Evolutionary conservation across 2,113 vertebrate species (phyloP).

Genomic region (Dryoscopus gambensis): DNA sequence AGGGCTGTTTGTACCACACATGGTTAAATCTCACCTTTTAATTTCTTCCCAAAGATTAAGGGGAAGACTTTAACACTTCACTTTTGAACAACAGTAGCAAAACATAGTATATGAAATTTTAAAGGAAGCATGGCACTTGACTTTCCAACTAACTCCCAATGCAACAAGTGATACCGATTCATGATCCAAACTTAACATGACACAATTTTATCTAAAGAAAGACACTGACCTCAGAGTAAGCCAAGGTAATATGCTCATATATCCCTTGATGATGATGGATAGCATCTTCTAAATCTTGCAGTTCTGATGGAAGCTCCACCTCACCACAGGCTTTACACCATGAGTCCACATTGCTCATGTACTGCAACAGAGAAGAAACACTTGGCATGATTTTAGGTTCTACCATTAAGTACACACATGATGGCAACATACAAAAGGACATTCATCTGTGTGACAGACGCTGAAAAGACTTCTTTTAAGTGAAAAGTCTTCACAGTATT

Average conservation of each 20-base stretch:
- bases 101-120: not conserved
- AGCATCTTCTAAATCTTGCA: constrained; percentile 95
- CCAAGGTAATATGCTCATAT: constrained; percentile 93
- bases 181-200: not conserved
- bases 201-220: not conserved
- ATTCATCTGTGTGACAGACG: not conserved
- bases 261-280: constrained; percentile 97
- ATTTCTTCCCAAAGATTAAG: not conserved
- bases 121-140: not conserved
- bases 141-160: not conserved
- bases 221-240: constrained; percentile 88
- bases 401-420: not conserved
- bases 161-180: not conserved
- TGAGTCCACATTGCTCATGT: constrained; percentile 95
- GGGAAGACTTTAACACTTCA: not conserved
- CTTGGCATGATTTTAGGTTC: not conserved
- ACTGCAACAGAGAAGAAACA: constrained; percentile 69
- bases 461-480: not conserved
- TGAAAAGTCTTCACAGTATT: not conserved
- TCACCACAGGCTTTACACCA: constrained; percentile 98
- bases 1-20: not conserved
- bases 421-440: not conserved
- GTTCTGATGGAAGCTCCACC: constrained; percentile 93
- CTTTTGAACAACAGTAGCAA: not conserved
- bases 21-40: not conserved